Conservation (phyloP, 2,113 vertebrate species). For the Setophaga petechia region DNA sequence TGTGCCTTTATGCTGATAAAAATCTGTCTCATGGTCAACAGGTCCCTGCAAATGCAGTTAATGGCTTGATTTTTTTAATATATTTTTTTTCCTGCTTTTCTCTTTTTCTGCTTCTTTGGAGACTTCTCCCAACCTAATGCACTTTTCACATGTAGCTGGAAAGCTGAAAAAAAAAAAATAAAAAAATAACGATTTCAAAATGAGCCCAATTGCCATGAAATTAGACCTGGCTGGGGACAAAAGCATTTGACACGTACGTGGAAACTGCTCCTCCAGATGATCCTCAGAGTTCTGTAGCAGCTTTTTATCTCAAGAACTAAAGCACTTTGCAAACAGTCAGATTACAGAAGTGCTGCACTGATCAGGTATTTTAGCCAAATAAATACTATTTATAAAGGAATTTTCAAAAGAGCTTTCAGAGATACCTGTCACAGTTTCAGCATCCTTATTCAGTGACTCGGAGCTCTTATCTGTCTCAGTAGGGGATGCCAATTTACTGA, state of each 20-base stretch:
- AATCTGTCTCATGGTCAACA: background rate
- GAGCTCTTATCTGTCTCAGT: slow-evolving; percentile 30
- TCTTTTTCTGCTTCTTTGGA: background rate
- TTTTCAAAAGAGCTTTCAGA: slow-evolving; percentile 47
- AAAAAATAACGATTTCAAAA: background rate
- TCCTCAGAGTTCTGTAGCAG: background rate
- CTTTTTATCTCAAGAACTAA: slow-evolving; percentile 33
- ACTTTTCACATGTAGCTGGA: background rate
- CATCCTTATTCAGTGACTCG: background rate
- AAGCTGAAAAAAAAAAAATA: background rate
- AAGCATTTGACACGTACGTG: background rate
- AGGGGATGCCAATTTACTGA: slow-evolving; percentile 40
- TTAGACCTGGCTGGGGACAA: background rate
- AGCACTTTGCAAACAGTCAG: slow-evolving; percentile 19
- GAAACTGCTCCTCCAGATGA: background rate
- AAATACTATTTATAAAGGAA: slow-evolving; percentile 33
- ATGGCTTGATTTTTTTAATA: background rate
- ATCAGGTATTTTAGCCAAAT: slow-evolving; percentile 31
- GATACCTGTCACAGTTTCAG: slow-evolving; percentile 32
- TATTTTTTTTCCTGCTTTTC: background rate
- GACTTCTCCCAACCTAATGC: background rate
- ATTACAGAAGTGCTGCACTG: background rate
- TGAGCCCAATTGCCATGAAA: slow-evolving; percentile 1
- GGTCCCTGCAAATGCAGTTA: background rate
- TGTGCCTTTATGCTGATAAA: background rate